Base-by-base conservation (phyloP, 2,888 invertebrate genomes). In the Tachystola acroxantha region DNA sequence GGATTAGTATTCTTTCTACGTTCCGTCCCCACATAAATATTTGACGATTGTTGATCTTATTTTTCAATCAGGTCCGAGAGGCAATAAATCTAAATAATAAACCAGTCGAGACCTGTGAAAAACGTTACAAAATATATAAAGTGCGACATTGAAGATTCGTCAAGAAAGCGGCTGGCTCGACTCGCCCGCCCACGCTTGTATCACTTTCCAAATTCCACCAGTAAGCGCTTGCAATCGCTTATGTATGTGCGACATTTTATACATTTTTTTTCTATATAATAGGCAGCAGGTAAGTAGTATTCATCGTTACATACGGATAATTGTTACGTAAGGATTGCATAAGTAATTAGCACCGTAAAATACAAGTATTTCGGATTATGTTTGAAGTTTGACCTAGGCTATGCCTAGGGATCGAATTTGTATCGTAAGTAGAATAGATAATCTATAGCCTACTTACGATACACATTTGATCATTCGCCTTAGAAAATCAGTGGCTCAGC, bases 181-280 rank as follows among this genome's bases (percentile, higher is more conserved):
- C 85, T 73, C 56, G 85, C 76, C 85, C 85, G 85, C 86, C 85
- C 75, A 86, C 86, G 71, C 77, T 38, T 54, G 74, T 74, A 73
- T 79, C 71, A 81, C 85, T 86, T 86, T 86, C 85, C 85, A 86
- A 86, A 86, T 86, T 85, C 85, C 77, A 76, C 69, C 65, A 72
- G 76, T 70, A 73, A 78, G 75, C 72, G 69, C 72, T 67, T 72
- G 84, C 81, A 80, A 84, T 82, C 78, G 68, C 67, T 75, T 72
- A 71, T 29, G 42, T 37, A 14, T 13, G 32, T 27, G 10, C 12
- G 27, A 27, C n/a, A 27, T 10, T 11, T 27, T 27, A 16, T 16
- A 16, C n/a, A n/a, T n/a, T n/a, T 24, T 24, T 16, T 16, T 16
- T 16, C 16, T 16, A 16, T 16, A 16, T n/a, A n/a, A n/a, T n/a